These are phyloP conservation scores for Spilarctia lutea DNA, from an alignment of 2,888 invertebrate species.

Conservation along the genomic window DNA sequence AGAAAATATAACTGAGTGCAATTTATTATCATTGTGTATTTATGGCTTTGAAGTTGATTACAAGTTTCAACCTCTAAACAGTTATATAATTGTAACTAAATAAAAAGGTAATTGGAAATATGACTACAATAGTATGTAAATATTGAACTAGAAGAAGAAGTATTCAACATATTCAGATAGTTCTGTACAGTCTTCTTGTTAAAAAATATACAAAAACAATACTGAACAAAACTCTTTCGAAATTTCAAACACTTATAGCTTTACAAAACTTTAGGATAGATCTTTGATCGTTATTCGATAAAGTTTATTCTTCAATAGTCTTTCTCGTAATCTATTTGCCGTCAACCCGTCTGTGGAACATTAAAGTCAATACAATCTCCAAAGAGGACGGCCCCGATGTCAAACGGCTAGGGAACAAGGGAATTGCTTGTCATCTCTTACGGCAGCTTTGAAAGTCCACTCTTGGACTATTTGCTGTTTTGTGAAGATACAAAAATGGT, in stretches of 20 bases:
- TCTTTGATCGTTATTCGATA: constrained; percentile 45
- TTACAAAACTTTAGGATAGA: constrained; percentile 22
- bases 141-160: too few relatives aligned
- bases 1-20: too few relatives aligned
- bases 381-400: constrained; percentile 27
- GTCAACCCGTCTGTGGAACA: constrained; percentile 41
- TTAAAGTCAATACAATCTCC: constrained; percentile 50
- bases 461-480: constrained; percentile 15
- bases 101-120: too few relatives aligned
- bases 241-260: constrained; percentile 36
- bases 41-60: neutral
- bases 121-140: too few relatives aligned
- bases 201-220: neutral
- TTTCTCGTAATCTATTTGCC: constrained; percentile 40
- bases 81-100: too few relatives aligned
- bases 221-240: constrained; percentile 33
- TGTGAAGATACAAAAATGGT: constrained; percentile 14
- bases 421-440: constrained; percentile 50
- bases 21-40: too few relatives aligned
- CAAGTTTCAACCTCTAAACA: neutral
- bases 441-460: constrained; percentile 23
- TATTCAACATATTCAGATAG: neutral
- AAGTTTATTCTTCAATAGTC: constrained; percentile 27
- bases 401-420: constrained; percentile 34
- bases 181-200: neutral